Base-by-base conservation (phyloP, 1,140 invertebrate genomes). In the Caerostris darwini region DNA sequence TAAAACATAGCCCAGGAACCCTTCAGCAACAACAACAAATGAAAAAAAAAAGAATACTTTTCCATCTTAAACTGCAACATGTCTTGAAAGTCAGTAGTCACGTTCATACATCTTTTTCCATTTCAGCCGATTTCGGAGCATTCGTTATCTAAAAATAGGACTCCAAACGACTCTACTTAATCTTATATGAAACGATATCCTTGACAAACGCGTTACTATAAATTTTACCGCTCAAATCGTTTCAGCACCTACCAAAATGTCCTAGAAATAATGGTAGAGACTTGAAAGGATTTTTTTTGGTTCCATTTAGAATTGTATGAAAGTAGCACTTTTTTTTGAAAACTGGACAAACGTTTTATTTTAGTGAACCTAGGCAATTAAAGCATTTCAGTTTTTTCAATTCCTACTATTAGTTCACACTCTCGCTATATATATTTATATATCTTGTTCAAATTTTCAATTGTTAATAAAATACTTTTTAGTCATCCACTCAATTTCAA, bases 111-210 rank as follows among this genome's bases (percentile, higher is more conserved):
- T 91, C 90, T 91, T 82, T 77, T 77, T 58, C 10, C 59, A 58
- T 77, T 81, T 81, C 71, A 82, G 61, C 56, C 56, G 90, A 81
- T 91, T 91, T 81, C 54, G 12, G 56, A 56, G 56, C 90, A 81
- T 91, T 81, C 67, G 67, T 77, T 91, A 91, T 59, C 90, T 82
- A 50, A 81, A 91, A 91, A 91, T 91, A 91, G 90, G 59, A 91
- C 77, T 91, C 58, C 19, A 64, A 82, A 81, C 57, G 90, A 81
- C 90, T 91, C 14, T 53, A 59, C 90, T 91, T 91, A 91, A 91
- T 91, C 90, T 91, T 91, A 91, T 82, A 91, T 91, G 71, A 91
- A 91, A 91, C 71, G 69, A 57, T 59, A 58, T 57, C 54, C 19
- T 34, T 82, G 90, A 91, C 90, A 91, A 91, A 91, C 58, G 69